phyloP scores from a whole-genome alignment of 1,140 invertebrate genomes.

The Cotesia chilonis region DNA sequence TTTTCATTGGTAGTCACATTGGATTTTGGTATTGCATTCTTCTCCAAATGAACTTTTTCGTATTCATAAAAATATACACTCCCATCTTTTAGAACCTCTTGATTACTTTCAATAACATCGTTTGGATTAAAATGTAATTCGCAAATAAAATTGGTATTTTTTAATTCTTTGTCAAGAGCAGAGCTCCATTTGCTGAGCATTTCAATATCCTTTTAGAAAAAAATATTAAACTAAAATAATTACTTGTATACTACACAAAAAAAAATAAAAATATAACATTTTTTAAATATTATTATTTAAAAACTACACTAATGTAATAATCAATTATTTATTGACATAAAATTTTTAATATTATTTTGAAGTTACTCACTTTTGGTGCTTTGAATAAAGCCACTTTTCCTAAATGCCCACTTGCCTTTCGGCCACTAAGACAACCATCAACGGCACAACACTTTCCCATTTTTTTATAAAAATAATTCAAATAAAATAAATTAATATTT shows the following conservation, averaged over 20 bases:
- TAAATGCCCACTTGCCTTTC: constrained; percentile 5
- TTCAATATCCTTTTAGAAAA: constrained; percentile 17
- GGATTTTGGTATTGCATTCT: not conserved
- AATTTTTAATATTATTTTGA: constrained; percentile 21
- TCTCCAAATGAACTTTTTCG: constrained; percentile 18
- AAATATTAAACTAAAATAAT: constrained; percentile 1
- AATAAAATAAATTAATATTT: constrained; percentile 11
- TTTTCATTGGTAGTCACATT: constrained; percentile 10
- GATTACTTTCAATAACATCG: constrained; percentile 9
- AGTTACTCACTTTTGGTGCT: constrained; percentile 22
- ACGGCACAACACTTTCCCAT: constrained; percentile 18
- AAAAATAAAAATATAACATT: constrained; percentile 12
- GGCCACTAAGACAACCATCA: constrained; percentile 17
- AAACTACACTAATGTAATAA: constrained; percentile 3
- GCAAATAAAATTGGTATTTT: constrained; percentile 16
- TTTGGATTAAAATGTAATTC: constrained; percentile 24
- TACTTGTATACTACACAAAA: not conserved
- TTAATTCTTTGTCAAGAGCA: constrained; percentile 13
- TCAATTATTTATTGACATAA: constrained; percentile 7
- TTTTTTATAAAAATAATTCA: constrained; percentile 1
- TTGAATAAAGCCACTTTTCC: constrained; percentile 20
- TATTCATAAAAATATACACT: constrained; percentile 20
- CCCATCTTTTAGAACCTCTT: constrained; percentile 17
- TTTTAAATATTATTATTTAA: not conserved
- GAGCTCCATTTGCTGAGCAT: constrained; percentile 5